Evolutionary conservation across 2,888 invertebrate species (phyloP).

Genomic region (Lumbricus terrestris): DNA sequence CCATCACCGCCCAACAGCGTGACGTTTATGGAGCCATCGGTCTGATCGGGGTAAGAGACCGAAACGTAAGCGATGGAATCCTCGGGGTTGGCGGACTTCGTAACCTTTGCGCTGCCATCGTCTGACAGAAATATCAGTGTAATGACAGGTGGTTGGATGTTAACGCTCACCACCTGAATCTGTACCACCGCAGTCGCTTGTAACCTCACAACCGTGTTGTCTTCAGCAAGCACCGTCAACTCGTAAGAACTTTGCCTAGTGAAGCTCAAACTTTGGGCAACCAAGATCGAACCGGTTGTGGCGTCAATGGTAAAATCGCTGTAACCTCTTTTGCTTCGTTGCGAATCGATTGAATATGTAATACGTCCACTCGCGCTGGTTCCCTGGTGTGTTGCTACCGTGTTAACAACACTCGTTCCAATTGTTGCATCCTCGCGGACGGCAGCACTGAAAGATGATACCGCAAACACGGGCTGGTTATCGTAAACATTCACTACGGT

Average conservation of each 20-base stretch:
- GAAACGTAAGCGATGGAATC: constrained; percentile 22
- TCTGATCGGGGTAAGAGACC: background rate
- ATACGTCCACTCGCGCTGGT: background rate
- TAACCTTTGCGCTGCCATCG: constrained; percentile 17
- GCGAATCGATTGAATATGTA: background rate
- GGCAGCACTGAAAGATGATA: background rate
- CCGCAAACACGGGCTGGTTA: background rate
- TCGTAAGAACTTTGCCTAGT: background rate
- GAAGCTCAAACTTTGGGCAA: background rate
- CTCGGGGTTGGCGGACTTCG: constrained; percentile 9
- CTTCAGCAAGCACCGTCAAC: background rate
- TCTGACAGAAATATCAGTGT: constrained; percentile 18
- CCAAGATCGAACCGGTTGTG: background rate
- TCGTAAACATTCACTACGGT: constrained; percentile 3
- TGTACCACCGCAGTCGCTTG: background rate
- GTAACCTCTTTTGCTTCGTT: background rate
- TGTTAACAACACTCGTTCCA: background rate
- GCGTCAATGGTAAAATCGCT: constrained; percentile 20
- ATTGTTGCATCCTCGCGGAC: background rate
- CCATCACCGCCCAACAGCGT: constrained; percentile 21
- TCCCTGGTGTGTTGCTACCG: background rate
- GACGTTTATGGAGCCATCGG: background rate
- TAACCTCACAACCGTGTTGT: background rate
- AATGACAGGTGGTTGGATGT: background rate
- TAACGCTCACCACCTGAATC: background rate